Percentiles rank a stretch among this genome's conserved stretches.
These are phyloP conservation scores for Acanthoscelides obtectus DNA, from an alignment of 2,888 invertebrate genomes.

Conservation along the genomic window DNA sequence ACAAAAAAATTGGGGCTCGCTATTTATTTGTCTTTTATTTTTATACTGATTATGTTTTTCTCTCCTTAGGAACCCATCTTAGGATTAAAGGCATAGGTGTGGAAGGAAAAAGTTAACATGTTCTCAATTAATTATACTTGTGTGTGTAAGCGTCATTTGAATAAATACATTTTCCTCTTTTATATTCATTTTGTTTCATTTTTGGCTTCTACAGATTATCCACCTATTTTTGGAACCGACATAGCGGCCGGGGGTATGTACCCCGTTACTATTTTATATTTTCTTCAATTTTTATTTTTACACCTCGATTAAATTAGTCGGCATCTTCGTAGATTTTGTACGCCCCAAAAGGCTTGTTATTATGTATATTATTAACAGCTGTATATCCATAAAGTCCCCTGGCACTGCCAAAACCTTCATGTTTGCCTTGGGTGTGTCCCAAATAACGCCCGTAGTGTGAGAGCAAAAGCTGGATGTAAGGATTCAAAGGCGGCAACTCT, in stretches of 20 bases:
- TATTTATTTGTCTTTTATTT: background rate
- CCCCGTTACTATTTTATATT: too few species aligned
- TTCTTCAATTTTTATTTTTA: too few species aligned
- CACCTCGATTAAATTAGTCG: slow-evolving; percentile 19
- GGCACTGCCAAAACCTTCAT: slow-evolving; percentile 28
- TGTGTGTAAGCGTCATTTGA: background rate
- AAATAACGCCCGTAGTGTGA: slow-evolving; percentile 62
- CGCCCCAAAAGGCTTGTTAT: slow-evolving; percentile 59
- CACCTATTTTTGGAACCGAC: background rate
- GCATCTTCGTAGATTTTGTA: slow-evolving; percentile 52
- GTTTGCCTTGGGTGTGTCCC: slow-evolving; percentile 31
- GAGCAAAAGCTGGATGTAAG: slow-evolving; percentile 56
- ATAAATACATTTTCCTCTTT: background rate
- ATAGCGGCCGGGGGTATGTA: too few species aligned
- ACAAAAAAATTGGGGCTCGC: background rate
- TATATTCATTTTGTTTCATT: background rate
- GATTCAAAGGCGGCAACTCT: slow-evolving; percentile 56
- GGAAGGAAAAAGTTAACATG: background rate
- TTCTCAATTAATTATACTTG: background rate
- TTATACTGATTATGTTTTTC: background rate
- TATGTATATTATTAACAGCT: slow-evolving; percentile 62
- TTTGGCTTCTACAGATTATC: background rate
- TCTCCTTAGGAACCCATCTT: background rate
- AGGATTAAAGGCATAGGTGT: background rate
- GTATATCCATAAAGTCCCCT: slow-evolving; percentile 58